Evolutionary conservation across 2,888 invertebrate genomes (phyloP).

Genomic region (Cetonia aurata): DNA sequence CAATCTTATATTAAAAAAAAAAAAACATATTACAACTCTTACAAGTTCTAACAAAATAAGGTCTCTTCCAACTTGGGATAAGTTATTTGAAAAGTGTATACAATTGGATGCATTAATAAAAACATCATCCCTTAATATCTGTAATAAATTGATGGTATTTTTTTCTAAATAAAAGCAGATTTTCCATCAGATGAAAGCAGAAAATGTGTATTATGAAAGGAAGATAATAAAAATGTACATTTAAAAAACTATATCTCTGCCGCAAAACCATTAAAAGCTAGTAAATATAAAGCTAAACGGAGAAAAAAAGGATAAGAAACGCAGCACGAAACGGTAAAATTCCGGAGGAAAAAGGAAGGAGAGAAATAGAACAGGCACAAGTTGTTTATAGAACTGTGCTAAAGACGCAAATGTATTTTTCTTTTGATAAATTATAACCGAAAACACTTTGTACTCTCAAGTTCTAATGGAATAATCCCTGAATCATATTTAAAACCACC

Average conservation of each 20-base stretch:
- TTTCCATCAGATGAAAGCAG: too few relatives aligned
- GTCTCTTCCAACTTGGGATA: too few relatives aligned
- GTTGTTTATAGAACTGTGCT: constrained; percentile 15
- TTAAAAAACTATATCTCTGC: background rate
- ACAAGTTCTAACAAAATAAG: too few relatives aligned
- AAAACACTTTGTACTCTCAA: background rate
- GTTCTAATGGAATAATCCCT: constrained; percentile 3
- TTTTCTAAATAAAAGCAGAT: too few relatives aligned
- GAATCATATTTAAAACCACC: too few relatives aligned
- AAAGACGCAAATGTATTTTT: constrained; percentile 17
- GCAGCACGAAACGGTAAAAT: background rate
- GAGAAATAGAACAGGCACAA: constrained; percentile 12
- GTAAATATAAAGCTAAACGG: background rate
- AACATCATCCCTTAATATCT: too few relatives aligned
- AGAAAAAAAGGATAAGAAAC: background rate
- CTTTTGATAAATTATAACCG: constrained; percentile 21
- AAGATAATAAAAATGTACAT: background rate
- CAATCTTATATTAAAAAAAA: too few relatives aligned
- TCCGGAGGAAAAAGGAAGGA: background rate
- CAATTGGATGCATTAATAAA: too few relatives aligned
- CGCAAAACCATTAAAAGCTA: background rate
- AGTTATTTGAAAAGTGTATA: too few relatives aligned
- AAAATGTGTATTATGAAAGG: too few relatives aligned
- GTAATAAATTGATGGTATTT: too few relatives aligned
- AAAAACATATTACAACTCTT: too few relatives aligned